Percentiles rank a stretch among this genome's conserved stretches.
phyloP scores from a whole-genome alignment of 64 coral and sea anemone genomes.

The Catalaphyllia jardinei region DNA sequence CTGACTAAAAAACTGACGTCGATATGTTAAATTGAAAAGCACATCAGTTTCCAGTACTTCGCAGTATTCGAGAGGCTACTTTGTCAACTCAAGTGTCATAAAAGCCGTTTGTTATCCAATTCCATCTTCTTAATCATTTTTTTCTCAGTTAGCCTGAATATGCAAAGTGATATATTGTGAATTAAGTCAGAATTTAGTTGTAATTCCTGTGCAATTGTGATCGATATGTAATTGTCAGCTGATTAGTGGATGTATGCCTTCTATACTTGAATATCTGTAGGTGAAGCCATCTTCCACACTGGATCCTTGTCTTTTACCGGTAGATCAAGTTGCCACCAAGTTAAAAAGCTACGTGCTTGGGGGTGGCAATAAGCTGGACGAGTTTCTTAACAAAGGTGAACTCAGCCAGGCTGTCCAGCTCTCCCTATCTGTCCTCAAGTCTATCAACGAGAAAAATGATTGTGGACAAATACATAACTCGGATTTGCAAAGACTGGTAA shows the following conservation, averaged over 20 bases:
- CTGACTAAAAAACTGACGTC: too few relatives aligned
- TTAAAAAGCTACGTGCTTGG: conserved; percentile 12
- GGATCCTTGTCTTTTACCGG: conserved; percentile 7
- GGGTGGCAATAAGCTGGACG: conserved; percentile 7
- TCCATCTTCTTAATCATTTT: too few relatives aligned
- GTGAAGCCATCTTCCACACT: not conserved
- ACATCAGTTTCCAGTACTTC: too few relatives aligned
- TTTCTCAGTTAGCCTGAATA: too few relatives aligned
- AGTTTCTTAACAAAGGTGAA: conserved; percentile 15
- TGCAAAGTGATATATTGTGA: too few relatives aligned
- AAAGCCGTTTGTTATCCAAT: too few relatives aligned
- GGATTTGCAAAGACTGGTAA: not conserved
- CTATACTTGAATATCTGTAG: not conserved
- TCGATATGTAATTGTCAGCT: too few relatives aligned
- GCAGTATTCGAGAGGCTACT: too few relatives aligned
- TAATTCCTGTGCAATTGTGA: too few relatives aligned
- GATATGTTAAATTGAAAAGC: too few relatives aligned
- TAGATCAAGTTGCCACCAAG: not conserved
- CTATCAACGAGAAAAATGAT: not conserved
- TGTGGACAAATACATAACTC: not conserved
- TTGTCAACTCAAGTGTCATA: too few relatives aligned
- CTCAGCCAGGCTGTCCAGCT: not conserved
- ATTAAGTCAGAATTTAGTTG: too few relatives aligned
- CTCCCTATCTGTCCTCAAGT: conserved; percentile 6
- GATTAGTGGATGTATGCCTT: not conserved